These are phyloP conservation scores for Sebastolobus altivelis DNA, from an alignment of 2,797 vertebrate species.

Conservation along the genomic window DNA sequence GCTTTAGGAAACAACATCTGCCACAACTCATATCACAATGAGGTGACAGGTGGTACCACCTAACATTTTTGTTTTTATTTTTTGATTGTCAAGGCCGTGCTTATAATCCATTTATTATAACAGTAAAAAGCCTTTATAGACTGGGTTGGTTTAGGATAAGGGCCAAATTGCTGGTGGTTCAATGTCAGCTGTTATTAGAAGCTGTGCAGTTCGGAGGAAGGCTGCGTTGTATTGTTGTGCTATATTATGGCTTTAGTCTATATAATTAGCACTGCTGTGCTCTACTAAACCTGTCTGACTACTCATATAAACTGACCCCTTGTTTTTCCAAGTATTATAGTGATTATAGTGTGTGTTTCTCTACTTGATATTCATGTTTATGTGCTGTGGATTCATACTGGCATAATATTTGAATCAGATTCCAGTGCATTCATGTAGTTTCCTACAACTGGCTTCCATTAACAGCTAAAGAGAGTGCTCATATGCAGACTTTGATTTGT, in stretches of 20 bases:
- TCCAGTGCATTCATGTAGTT: constrained; percentile 3
- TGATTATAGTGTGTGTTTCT: constrained; percentile 12
- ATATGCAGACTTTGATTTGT: constrained; percentile 52
- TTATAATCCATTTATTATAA: constrained; percentile 58
- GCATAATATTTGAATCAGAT: constrained; percentile 5
- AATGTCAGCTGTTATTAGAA: constrained; percentile 50
- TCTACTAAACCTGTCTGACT: constrained; percentile 23
- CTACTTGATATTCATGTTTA: constrained; percentile 16
- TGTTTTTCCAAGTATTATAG: constrained; percentile 21
- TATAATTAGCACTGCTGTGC: constrained; percentile 46
- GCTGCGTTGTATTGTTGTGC: constrained; percentile 18
- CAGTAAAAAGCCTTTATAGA: constrained; percentile 40
- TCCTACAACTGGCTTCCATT: constrained; percentile 22
- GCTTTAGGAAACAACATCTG: constrained; percentile 68
- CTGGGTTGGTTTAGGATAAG: constrained; percentile 20
- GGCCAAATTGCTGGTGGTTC: constrained; percentile 43
- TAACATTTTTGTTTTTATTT: constrained; percentile 44
- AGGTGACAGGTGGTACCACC: constrained; percentile 65
- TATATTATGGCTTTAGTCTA: constrained; percentile 33
- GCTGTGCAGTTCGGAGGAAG: constrained; percentile 29
- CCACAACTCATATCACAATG: constrained; percentile 45
- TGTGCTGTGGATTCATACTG: background rate
- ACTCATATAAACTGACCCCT: background rate
- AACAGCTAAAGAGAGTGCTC: constrained; percentile 29
- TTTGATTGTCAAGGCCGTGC: constrained; percentile 45